Percentiles rank a stretch among this genome's conserved stretches.
These are phyloP conservation scores for Diaphora mendica DNA, from an alignment of 2,888 invertebrate species.

Conservation along the genomic window DNA sequence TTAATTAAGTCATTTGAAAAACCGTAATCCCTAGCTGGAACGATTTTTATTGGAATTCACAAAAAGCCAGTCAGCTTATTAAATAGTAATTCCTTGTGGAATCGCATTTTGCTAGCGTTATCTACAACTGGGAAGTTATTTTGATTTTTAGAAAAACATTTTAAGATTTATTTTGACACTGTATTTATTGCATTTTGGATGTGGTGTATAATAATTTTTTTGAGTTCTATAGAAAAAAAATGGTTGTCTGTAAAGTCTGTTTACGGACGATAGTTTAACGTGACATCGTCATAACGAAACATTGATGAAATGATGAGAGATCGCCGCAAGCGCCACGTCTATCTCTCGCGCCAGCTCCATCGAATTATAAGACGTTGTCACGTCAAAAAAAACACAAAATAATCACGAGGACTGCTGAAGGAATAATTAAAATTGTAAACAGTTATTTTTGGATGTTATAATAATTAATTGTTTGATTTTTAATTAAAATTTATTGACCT, in stretches of 20 bases:
- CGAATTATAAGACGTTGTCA: too few species aligned
- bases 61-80: slow-evolving; percentile 49
- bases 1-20: slow-evolving; percentile 38
- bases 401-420: too few species aligned
- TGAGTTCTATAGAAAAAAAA: neutral
- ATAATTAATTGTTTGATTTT: too few species aligned
- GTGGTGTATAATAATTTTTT: neutral
- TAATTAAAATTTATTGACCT: too few species aligned
- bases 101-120: slow-evolving; percentile 27
- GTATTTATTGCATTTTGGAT: neutral
- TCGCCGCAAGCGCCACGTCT: too few species aligned
- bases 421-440: too few species aligned
- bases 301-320: too few species aligned
- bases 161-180: neutral
- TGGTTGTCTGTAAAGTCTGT: too few species aligned
- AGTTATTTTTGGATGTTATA: too few species aligned
- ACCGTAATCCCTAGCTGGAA: slow-evolving; percentile 25
- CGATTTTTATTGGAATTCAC: slow-evolving; percentile 37
- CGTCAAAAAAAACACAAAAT: neutral
- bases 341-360: too few species aligned
- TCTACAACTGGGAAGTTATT: slow-evolving; percentile 21
- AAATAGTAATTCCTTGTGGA: slow-evolving; percentile 34
- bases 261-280: too few species aligned
- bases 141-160: neutral
- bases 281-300: too few species aligned